These are phyloP conservation scores for Spisula subtruncata DNA, from an alignment of 2,888 invertebrate genomes.

Conservation along the genomic window DNA sequence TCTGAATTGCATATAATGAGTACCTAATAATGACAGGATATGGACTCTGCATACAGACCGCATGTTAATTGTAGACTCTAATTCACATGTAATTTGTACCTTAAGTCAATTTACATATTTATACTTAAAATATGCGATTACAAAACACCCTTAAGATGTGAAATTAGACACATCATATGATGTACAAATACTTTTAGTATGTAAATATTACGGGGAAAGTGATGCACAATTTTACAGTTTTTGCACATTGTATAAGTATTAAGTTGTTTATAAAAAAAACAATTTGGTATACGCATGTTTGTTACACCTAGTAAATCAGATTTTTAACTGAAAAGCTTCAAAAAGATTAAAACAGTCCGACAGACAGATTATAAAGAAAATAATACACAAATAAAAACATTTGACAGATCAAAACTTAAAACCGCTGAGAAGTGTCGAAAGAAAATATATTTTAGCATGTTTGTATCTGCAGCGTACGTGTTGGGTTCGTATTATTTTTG, in stretches of 20 bases:
- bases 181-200: background rate
- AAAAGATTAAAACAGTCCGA: too few relatives aligned
- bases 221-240: background rate
- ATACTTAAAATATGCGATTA: background rate
- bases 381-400: too few relatives aligned
- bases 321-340: too few relatives aligned
- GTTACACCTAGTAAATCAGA: background rate
- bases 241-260: background rate
- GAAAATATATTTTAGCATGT: too few relatives aligned
- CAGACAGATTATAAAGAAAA: too few relatives aligned
- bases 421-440: too few relatives aligned
- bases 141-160: background rate
- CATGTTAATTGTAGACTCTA: background rate
- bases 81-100: background rate
- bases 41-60: background rate
- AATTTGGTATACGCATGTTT: background rate
- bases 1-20: slow-evolving; percentile 16
- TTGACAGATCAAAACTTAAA: too few relatives aligned
- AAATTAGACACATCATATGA: background rate
- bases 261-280: background rate
- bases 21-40: background rate
- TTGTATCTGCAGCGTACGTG: too few relatives aligned
- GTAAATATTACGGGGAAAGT: slow-evolving; percentile 11
- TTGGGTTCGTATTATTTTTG: too few relatives aligned
- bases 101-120: background rate